Evolutionary conservation across 2,113 vertebrate species (phyloP), one percentile per base, ranked within the genome.

Genomic region (Onychorhynchus coronatus): DNA sequence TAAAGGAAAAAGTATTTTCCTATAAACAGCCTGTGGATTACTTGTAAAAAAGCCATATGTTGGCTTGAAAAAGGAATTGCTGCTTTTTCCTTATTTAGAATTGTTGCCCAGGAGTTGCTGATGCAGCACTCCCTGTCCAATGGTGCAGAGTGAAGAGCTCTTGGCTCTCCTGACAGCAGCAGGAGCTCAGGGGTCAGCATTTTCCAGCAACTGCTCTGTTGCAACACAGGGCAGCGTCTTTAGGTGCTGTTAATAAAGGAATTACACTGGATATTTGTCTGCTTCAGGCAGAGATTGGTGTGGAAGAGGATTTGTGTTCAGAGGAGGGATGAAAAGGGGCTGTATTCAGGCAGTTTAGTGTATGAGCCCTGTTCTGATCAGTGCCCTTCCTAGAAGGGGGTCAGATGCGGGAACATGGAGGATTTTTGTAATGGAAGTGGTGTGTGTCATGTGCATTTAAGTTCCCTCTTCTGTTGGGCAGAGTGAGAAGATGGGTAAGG

Each of bases 21-120:
- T 73, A 27, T 73, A 58, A 94, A 33, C 63, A 94, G 71, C 71
- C 31, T 41, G 58, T 70, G 50, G 58, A 53, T 94, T 76, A 44
- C 82, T 93, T 93, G 66, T 88, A 88, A 88, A 91, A 87, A 91
- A 79, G 44, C 82, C 79, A 31, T 75, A 93, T 15, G 5, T 82
- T 85, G 82, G 52, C 88, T 88, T 46, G 67, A 28, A 50, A 82
- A 89, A 88, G 81, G 62, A 94, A 66, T 83, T 68, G 46, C 71
- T 94, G 9, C 58, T 82, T 78, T 86, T 62, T 61, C 94, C 87
- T 94, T 95, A 76, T 94, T 88, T 96, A 91, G 93, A 89, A 35
- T 76, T 76, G 88, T 47, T 88, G 53, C 6, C 11, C 59, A 73
- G 63, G 49, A 91, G 80, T 30, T 82, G 71, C 85, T 91, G 85